Base-by-base conservation (phyloP, 2,888 invertebrate species). In the Thereva nobilitata region DNA sequence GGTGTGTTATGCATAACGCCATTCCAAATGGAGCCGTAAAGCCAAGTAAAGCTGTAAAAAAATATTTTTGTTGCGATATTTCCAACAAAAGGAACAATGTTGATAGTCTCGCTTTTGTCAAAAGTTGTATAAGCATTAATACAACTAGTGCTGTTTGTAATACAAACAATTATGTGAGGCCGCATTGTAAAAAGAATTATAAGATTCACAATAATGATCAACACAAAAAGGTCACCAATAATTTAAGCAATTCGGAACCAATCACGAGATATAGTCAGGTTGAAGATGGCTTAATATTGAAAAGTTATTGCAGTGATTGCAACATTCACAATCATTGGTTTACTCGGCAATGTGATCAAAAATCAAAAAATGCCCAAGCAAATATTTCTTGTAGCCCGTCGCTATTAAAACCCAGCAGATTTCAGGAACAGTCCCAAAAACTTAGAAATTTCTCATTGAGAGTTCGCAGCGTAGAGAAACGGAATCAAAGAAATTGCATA, bases 381-480 rank as follows among this genome's bases (percentile, higher is more conserved):
- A 80, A 79, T 73, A 78, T 80, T 52, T 77, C 79, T 37, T 79
- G 79, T 67, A 80, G 80, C 74, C 79, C 80, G 41, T 79, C 80
- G 71, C 79, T 80, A 71, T 73, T 80, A 66, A 78, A 77, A 71
- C 76, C 77, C 67, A 80, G 76, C 68, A 79, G 78, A 75, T 75
- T 80, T 73, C 80, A 80, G 74, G 79, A 79, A 70, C 79, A 80
- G 73, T 76, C 80, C 8, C 78, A 79, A 68, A 79, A 80, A 71
- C 71, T 80, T 67, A 75, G 79, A 61, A 80, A 80, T 71, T 74
- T 80, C 5, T 80, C 80, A 41, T 72, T 80, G 8, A 79, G 78
- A 67, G 76, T 77, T 35, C 55, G 55, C 4, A 61, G 47, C 38
- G 61, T 50, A 40, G 64, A 64, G 5, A 80, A 80, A 71, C 79